Base-by-base conservation (phyloP, 2,888 invertebrate species). In the Adelphocoris suturalis region DNA sequence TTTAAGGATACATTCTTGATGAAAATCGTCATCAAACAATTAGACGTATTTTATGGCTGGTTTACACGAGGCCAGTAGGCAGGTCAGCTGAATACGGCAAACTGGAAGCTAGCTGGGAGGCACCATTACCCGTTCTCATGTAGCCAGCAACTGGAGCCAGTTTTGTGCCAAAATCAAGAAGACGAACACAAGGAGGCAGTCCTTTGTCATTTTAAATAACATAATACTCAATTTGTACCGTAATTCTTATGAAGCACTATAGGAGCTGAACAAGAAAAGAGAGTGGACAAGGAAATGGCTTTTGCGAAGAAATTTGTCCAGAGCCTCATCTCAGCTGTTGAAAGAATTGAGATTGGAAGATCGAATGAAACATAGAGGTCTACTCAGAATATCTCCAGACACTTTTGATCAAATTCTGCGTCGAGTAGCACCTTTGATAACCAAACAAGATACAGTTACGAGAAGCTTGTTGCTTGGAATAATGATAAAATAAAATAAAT, bases 331-430 rank as follows among this genome's bases (percentile, higher is more conserved):
- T 46, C 78, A 78, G 78, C 16, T 78, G 46, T 5, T 78, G 12
- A 0, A 14, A 1, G 78, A 78, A 78, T 78, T 78, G 37, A 37
- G 78, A 78, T 78, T 46, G 13, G 78, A 46, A 46, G 78, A 78
- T 46, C 78, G 46, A 0, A 46, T 1, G 4, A 16, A 78, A 46
- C 37, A 78, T 78, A 78, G 78, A 78, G 78, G 46, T 78, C 78
- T 37, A 14, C 16, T 78, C 46, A 46, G 78, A 46, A 78, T 78
- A 1, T 46, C 46, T 0, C 78, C 78, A 16, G 68, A 68, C 23
- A 78, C 78, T 4, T 78, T 78, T 78, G 78, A 46, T 78, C 46
- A 78, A 46, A n/a, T 78, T 78, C 78, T 78, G 46, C 37, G 0
- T 78, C 78, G 78, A 78, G 1, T 46, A 46, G 78, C 46, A 78